Base-by-base conservation (phyloP, 2,888 invertebrate genomes). In the Subacronicta megacephala region DNA sequence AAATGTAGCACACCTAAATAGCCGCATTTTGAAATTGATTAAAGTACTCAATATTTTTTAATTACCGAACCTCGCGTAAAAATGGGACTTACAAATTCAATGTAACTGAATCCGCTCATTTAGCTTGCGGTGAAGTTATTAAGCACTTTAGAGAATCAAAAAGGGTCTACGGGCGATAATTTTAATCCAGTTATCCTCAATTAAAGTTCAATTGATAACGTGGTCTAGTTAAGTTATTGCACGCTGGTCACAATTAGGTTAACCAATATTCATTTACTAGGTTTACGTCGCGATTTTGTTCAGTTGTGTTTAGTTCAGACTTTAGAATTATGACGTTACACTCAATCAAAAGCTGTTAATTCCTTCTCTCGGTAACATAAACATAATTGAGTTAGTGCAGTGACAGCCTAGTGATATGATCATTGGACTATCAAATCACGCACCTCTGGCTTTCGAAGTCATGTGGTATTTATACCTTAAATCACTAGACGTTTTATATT, bases 101-200 rank as follows among this genome's bases (percentile, higher is more conserved):
- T 9, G 29, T 50, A 63, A 59, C 45, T 41, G 31, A 69, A 49
- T 63, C 33, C 26, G 7, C 29, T 31, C 16, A 53, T 56, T 49
- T 40, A 63, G 29, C 18, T 37, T 0, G 43, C 35, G 23, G 45
- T 35, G 44, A 52, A 54, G 44, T 54, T 59, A 70, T 72, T 72
- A 55, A 38, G 17, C 37, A 23, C 35, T 26, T 47, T 35, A n/a
- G 52, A 46, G 40, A 50, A 52, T 53, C 40, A 36, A 15, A 44
- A 40, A 36, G 41, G 40, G 58, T 53, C 52, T 52, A 26, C 37
- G 17, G 33, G 6, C 18, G 35, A 37, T 53, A 38, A 66, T 53
- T 55, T 55, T 55, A 62, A 58, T 59, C 35, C 26, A 49, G 35
- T 41, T 64, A 51, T 49, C 33, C 38, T 33, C 47, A 50, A 63